Conservation (phyloP, 2,113 vertebrate species). For the Zapus hudsonius region DNA sequence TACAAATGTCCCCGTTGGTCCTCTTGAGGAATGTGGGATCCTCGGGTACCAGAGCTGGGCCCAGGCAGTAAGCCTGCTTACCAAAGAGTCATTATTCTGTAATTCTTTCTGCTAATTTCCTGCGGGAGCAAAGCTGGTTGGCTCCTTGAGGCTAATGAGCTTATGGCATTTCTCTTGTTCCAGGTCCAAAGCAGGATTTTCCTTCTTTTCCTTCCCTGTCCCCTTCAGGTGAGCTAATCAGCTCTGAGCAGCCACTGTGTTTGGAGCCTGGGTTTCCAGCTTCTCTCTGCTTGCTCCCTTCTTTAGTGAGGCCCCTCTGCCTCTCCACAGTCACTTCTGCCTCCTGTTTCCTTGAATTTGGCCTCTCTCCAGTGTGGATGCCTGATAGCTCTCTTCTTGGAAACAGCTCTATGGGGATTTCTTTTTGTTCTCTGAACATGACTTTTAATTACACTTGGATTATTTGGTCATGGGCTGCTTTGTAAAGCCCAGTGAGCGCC, state of each 20-base stretch:
- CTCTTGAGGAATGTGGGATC: neutral
- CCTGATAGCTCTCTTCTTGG: constrained; percentile 61
- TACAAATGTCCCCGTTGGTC: constrained; percentile 11
- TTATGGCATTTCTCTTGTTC: constrained; percentile 68
- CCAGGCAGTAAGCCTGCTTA: constrained; percentile 59
- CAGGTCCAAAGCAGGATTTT: constrained; percentile 66
- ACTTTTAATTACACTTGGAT: constrained; percentile 72
- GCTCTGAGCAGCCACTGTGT: constrained; percentile 51
- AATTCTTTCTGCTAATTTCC: constrained; percentile 70
- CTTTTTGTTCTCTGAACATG: constrained; percentile 69
- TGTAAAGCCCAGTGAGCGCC: constrained; percentile 17
- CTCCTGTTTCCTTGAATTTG: constrained; percentile 34
- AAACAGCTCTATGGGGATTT: constrained; percentile 45
- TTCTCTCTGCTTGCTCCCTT: neutral
- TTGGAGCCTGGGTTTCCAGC: neutral
- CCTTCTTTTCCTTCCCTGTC: constrained; percentile 50
- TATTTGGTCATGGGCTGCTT: constrained; percentile 55
- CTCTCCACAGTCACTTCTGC: constrained; percentile 1
- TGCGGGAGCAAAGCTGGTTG: constrained; percentile 68
- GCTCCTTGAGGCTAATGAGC: constrained; percentile 67
- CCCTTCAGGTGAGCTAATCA: constrained; percentile 76
- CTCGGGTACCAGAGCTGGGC: neutral
- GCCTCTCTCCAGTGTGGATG: constrained; percentile 32
- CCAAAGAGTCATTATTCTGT: constrained; percentile 54
- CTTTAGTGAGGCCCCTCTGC: constrained; percentile 18